Evolutionary conservation across 2,888 invertebrate genomes (phyloP), one percentile per base, ranked within the genome.

Genomic region (Siphlonurus alternatus): DNA sequence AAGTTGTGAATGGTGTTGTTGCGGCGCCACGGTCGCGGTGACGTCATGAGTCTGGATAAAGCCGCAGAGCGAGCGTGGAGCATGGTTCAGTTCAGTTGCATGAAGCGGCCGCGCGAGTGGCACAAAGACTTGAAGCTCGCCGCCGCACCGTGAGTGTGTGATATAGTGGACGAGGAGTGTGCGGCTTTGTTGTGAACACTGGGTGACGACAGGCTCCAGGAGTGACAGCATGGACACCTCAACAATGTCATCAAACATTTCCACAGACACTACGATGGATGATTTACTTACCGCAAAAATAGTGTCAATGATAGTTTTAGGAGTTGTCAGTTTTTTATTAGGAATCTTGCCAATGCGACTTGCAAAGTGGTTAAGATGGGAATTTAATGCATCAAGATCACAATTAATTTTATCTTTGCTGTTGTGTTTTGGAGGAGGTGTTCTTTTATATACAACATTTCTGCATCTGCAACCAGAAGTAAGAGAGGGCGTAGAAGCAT

Each of bases 241-340:
- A 38, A 38, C 38, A 38, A 10, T 38, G 15, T 15, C 38, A 10
- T 38, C 38, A 38, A 38, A 38, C 15, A 15, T 15, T 38, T 15
- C 38, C 38, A 15, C 38, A 7, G 67, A 72, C 54, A 73, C 74
- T 22, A 76, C 78, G 2, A 74, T 74, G 0, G 75, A 79, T 0
- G 77, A 76, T 2, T 78, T 85, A 7, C 73, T 87, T 22, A 70
- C 83, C 38, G 89, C 91, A 19, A 93, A 93, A 76, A 80, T 83
- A 22, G 83, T 88, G 2, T 84, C 93, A 1, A 89, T 93, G 86
- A 77, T 81, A 56, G 85, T 88, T 24, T 80, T 94, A 19, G 88
- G 91, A 71, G 74, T 79, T 65, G 84, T 88, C 22, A 90, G 92
- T 56, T 82, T 88, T 72, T 72, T 85, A 20, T 84, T 90, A 70